Evolutionary conservation across 2,888 invertebrate genomes (phyloP), one percentile per base, ranked within the genome.

Genomic region (Malacosoma neustria): DNA sequence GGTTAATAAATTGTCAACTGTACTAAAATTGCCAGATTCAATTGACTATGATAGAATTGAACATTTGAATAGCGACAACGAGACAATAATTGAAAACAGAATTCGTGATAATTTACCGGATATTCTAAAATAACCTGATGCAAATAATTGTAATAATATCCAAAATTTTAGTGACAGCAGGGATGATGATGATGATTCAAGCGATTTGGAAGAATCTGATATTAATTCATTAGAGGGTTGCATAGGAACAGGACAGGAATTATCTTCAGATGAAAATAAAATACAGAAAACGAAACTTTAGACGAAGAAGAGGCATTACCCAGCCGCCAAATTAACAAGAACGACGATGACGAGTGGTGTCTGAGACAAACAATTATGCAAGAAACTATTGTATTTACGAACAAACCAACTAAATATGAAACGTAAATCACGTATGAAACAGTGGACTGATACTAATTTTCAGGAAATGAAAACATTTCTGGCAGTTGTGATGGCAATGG

Each of bases 1-100:
- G 42, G 32, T 34, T 47, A 44, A 44, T 35, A 44, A 47, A 44
- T 40, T 40, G 43, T 35, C 43, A 43, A 44, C 41, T 41, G 39
- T 44, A 36, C 41, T 41, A 32, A 39, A 43, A 43, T 43, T 34
- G 34, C 39, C 42, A 40, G 40, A 41, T 45, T 35, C 36, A 36
- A 29, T 45, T 36, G 40, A 41, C 14, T 38, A 43, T 40, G 43
- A 43, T 43, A 40, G 34, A 35, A 39, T 43, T 43, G 40, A 43
- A 43, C 36, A 40, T 41, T 34, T 38, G 32, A 36, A 42, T 34
- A 36, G 40, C 36, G 40, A 45, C 9, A 33, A 33, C 33, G 11
- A 33, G 15, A 15, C 6, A 15, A 15, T 15, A 15, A 4, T 15
- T 15, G 7, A 22, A 41, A 38, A 42, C 42, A 36, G 30, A 45